Conservation (phyloP, 2,888 invertebrate species). For the Drosophila austrosaltans region DNA sequence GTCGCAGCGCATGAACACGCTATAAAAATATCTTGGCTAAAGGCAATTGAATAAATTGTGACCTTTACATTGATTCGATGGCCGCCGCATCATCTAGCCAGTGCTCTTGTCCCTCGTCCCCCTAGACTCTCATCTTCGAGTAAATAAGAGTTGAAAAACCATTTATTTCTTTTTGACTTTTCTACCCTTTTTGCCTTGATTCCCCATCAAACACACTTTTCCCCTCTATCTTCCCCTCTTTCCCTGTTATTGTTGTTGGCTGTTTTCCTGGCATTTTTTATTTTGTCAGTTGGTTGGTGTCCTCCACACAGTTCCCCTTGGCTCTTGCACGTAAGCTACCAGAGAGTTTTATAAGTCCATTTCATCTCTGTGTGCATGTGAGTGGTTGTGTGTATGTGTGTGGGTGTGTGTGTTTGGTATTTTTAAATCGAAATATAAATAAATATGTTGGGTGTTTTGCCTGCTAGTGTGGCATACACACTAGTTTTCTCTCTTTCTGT, state of each 20-base stretch:
- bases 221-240: conserved; percentile 19
- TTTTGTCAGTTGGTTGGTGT: neutral
- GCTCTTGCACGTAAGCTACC: conserved; percentile 60
- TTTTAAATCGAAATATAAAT: conserved; percentile 75
- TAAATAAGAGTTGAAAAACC: conserved; percentile 73
- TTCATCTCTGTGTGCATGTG: conserved; percentile 49
- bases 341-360: conserved; percentile 73
- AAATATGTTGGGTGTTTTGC: conserved; percentile 54
- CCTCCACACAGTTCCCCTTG: neutral
- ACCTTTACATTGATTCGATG: conserved; percentile 75
- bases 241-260: too few relatives aligned
- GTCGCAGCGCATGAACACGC: conserved; percentile 67
- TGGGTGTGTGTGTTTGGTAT: conserved; percentile 57
- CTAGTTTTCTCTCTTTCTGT: conserved; percentile 14
- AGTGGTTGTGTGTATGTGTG: conserved; percentile 24
- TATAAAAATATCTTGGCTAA: conserved; percentile 74
- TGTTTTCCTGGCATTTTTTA: too few relatives aligned
- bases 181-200: conserved; percentile 56
- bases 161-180: conserved; percentile 74
- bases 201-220: neutral
- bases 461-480: conserved; percentile 26
- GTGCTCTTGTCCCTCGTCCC: neutral
- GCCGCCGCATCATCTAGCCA: conserved; percentile 27
- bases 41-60: conserved; percentile 77
- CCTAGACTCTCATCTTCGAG: conserved; percentile 41